Evolutionary conservation across 2,888 invertebrate species (phyloP), one percentile per base, ranked within the genome.

Genomic region (Chydorus sphaericus): DNA sequence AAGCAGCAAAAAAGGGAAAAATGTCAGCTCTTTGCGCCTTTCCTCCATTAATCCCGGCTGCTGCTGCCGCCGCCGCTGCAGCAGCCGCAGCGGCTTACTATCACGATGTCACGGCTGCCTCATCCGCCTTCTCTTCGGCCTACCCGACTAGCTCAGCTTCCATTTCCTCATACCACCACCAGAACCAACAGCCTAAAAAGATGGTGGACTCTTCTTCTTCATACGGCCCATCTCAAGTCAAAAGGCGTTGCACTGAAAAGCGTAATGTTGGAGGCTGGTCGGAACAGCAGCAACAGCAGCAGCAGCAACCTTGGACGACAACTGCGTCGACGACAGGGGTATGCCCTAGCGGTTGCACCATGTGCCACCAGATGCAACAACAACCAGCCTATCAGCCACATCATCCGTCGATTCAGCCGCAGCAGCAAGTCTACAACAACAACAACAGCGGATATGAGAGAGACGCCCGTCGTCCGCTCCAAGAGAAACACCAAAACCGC

Each of bases 401-500:
- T 3, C 16, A 50, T 30, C 50, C 50, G 2, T 30, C 50, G 20
- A 20, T 3, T 20, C 26, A 28, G 14, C 28, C 28, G 14, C 44
- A 44, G n/a, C n/a, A n/a, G 2, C 44, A 44, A 28, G 44, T 26
- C 44, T 44, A 44, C 26, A n/a, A n/a, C n/a, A n/a, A n/a, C n/a
- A n/a, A n/a, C n/a, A n/a, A n/a, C n/a, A n/a, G n/a, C n/a, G n/a
- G n/a, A n/a, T n/a, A n/a, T n/a, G n/a, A n/a, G n/a, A n/a, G n/a
- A n/a, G 44, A 44, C 14, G 30, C 18, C 3, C 30, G 52, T 23
- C 52, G 52, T n/a, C 52, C 52, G 8, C 26, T 52, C 16, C 52
- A 52, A 26, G 52, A 52, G n/a, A 31, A 36, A 20, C 52, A 52
- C 20, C 52, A 52, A 20, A 52, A 52, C 23, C 52, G 52, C 2